Evolutionary conservation across 2,797 vertebrate species (phyloP), one percentile per base, ranked within the genome.

Genomic region (Mus minutoides): DNA sequence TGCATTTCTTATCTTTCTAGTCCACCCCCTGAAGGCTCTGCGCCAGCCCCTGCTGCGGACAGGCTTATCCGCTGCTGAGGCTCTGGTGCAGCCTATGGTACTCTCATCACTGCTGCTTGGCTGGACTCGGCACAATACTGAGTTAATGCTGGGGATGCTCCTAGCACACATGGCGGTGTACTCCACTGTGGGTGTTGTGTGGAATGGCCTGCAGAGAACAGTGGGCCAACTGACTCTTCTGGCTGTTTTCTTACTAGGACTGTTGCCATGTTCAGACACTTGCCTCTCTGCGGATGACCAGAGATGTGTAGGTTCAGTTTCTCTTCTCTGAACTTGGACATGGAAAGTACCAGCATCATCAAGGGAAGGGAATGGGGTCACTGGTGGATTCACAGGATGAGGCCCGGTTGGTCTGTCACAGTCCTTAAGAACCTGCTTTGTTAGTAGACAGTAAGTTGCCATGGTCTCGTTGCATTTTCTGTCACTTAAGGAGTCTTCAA

Each of bases 81-180:
- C 10, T 0, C 19, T 21, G 29, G 34, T 4, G 17, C 22, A 5
- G 19, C n/a, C 14, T 34, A 22, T 29, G 34, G 26, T 21, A 9
- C 19, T 29, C 6, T 49, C 43, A 8, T 22, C 7, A 16, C 3
- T 19, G 76, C 46, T 34, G 29, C 14, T 21, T 12, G 52, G 11
- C 1, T 52, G 11, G 2, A 3, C 6, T 24, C 21, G 22, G 58
- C 58, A 22, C 7, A 1, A 3, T 14, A 3, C 10, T 10, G 29
- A 78, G 31, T 21, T 34, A n/a, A 80, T 7, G 21, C 54, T 24
- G 52, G 78, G 52, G 3, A 11, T 34, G 24, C 52, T 80, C 21
- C 10, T 14, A 13, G 4, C 1, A 37, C 0, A 12, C 3, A 6
- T 22, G 52, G 11, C n/a, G n/a, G 0, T 49, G 6, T 6, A 19